Conservation (phyloP, 2,113 vertebrate genomes). For the cattle (Bos taurus) region ARS-UCD2.0 NC_037342.1:74401001-74401500, state of each 20-base stretch:
- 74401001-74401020: neutral
- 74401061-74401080: neutral
- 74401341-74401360: neutral
- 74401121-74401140: too few species aligned
- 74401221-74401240: neutral
- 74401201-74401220: neutral
- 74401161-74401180: neutral
- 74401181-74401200: neutral
- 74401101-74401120: neutral
- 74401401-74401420: neutral
- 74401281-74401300: neutral
- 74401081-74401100: neutral
- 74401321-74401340: accelerated
- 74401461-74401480: neutral
- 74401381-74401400: neutral
- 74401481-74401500: too few species aligned
- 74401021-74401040: neutral
- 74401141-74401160: neutral
- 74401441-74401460: neutral
- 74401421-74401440: neutral
- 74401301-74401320: neutral
- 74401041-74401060: neutral
- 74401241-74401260: accelerated
- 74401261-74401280: neutral
- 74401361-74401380: neutral